Evolutionary conservation across 1,140 invertebrate genomes (phyloP).

Genomic region (Temnothorax nylanderi): DNA sequence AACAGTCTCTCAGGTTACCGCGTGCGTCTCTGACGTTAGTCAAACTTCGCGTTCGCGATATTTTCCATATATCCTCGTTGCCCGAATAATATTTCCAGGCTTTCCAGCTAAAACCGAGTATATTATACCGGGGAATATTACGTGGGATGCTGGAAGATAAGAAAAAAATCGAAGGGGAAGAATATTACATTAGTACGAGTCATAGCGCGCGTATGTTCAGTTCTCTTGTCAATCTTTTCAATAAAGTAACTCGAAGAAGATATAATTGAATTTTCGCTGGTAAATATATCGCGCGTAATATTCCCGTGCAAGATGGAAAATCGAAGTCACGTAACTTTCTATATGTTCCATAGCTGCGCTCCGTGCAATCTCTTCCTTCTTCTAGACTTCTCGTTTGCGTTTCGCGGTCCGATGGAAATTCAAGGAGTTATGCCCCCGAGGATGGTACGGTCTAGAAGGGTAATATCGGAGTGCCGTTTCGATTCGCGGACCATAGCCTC

Average conservation of each 20-base stretch:
- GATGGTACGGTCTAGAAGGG: constrained; percentile 15
- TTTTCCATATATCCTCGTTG: constrained; percentile 7
- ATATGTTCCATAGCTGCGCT: not conserved
- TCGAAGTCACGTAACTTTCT: constrained; percentile 16
- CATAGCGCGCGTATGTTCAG: not conserved
- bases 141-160: not conserved
- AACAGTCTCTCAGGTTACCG: constrained; percentile 39
- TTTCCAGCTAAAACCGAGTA: not conserved
- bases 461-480: constrained; percentile 39
- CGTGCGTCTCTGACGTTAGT: constrained; percentile 42
- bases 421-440: constrained; percentile 45
- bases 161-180: not conserved
- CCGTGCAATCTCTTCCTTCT: constrained; percentile 13
- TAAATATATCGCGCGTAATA: constrained; percentile 9
- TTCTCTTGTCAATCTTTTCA: not conserved
- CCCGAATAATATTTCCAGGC: not conserved
- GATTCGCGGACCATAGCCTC: constrained; percentile 1
- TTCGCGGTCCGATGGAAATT: constrained; percentile 34
- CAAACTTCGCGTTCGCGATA: constrained; percentile 24
- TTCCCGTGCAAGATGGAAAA: constrained; percentile 19
- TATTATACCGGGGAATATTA: not conserved
- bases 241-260: not conserved
- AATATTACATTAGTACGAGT: not conserved
- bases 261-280: not conserved
- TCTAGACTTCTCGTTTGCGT: constrained; percentile 21